Evolutionary conservation across 2,113 vertebrate species (phyloP).

Genomic region (Tenebrosternarchus preto): DNA sequence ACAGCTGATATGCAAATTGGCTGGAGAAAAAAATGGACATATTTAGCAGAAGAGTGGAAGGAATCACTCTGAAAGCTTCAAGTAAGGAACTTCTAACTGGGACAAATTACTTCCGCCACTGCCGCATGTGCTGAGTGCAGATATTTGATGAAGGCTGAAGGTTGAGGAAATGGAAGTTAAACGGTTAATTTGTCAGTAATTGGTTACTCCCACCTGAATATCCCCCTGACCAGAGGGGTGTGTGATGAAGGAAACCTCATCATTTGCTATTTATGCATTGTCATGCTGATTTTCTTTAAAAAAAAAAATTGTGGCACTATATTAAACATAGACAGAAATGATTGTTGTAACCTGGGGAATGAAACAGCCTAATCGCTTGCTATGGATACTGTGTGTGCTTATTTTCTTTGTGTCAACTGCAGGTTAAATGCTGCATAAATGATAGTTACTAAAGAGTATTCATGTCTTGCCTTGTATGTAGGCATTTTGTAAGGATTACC

Average conservation of each 20-base stretch:
- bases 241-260: conserved; percentile 3
- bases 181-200: not conserved
- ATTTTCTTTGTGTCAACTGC: not conserved
- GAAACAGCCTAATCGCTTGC: not conserved
- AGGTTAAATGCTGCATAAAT: not conserved
- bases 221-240: not conserved
- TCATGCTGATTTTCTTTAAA: not conserved
- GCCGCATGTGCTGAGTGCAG: conserved; percentile 10
- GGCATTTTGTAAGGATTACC: not conserved
- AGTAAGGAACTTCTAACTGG: conserved; percentile 13
- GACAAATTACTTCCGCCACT: not conserved
- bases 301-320: not conserved
- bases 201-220: conserved; percentile 12
- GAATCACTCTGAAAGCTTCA: not conserved
- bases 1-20: not conserved
- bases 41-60: too few relatives aligned
- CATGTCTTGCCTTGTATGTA: conserved; percentile 1
- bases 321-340: not conserved
- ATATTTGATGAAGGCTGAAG: conserved; percentile 20
- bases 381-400: not conserved
- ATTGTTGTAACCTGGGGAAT: not conserved
- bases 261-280: too few relatives aligned
- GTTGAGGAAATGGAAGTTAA: conserved; percentile 3
- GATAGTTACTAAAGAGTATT: not conserved
- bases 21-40: not conserved